Conservation (phyloP, 1,140 invertebrate species). For the Brachystomella parvula region DNA sequence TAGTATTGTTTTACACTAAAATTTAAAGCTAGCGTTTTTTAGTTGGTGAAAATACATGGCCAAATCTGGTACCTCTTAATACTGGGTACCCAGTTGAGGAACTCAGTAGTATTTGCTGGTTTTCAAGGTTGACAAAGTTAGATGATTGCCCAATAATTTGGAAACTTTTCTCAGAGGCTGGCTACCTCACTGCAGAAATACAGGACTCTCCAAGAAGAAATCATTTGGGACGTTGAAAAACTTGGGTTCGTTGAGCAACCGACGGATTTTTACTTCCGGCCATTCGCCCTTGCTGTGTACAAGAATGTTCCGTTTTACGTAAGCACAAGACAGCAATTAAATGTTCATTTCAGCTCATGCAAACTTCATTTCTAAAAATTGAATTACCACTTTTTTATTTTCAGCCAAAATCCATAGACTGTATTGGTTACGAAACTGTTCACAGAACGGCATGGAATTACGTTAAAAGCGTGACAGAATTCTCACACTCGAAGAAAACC, state of each 20-base stretch:
- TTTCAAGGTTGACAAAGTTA: conserved; percentile 12
- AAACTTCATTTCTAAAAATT: not conserved
- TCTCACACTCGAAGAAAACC: not conserved
- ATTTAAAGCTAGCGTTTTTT: not conserved
- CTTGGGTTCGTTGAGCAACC: conserved; percentile 67
- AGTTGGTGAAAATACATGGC: conserved; percentile 42
- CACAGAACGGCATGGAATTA: conserved; percentile 25
- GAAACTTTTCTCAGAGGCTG: conserved; percentile 41
- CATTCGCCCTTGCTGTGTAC: conserved; percentile 51
- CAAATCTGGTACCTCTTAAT: conserved; percentile 41
- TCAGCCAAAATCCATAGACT: conserved; percentile 6
- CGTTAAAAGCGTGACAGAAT: conserved; percentile 9
- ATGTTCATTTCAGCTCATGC: not conserved
- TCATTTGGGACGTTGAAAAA: conserved; percentile 61
- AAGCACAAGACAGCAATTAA: not conserved
- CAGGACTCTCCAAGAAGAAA: conserved; percentile 44
- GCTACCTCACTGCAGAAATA: conserved; percentile 42
- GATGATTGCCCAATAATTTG: conserved; percentile 44
- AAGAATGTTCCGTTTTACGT: not conserved
- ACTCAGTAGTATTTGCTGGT: not conserved
- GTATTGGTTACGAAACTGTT: conserved; percentile 22
- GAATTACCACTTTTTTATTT: not conserved
- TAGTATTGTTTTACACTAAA: not conserved
- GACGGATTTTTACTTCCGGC: conserved; percentile 71
- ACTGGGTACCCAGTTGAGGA: conserved; percentile 5